Base-by-base conservation (phyloP, 1,140 invertebrate species). In the Macrobrachium nipponense region DNA sequence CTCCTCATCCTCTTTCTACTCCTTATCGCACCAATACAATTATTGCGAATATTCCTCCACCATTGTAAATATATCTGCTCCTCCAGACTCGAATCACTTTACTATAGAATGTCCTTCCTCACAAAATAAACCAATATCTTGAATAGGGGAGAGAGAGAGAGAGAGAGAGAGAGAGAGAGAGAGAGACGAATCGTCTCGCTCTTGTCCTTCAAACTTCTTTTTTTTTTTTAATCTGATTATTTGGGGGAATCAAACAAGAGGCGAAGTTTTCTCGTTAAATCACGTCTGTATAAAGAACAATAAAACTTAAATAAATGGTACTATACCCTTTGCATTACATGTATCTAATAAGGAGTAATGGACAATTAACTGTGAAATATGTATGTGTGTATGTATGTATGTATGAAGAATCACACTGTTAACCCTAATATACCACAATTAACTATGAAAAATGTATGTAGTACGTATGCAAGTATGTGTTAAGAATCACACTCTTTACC, bases 381-480 rank as follows among this genome's bases (percentile, higher is more conserved):
- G 27, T 20, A 14, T 73, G 70, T 73, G 15, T 73, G 70, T 27
- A 20, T 73, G 70, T 73, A 20, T 27, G 23, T 73, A 44, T 73
- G 23, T 27, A 44, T 73, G 23, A 44, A 17, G 11, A 43, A 44
- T 77, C 3, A 43, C 23, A 4, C 4, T 58, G 1, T 36, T 5
- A 44, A 11, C 60, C 36, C 77, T 3, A 51, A 27, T 27, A 11
- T 15, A n/a, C n/a, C 27, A 3, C 36, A n/a, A 12, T 23, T 61
- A 51, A n/a, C 76, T 78, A 5, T 60, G 23, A 51, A 43, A 60
- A 59, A 58, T 81, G 61, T 81, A 58, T 81, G 61, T 81, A 44
- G 61, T 81, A 44, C 73, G 44, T 60, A 44, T 78, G 75, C n/a
- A n/a, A 60, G 58, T 78, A 43, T 78, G 58, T n/a, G n/a, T n/a